Evolutionary conservation across 1,140 invertebrate genomes (phyloP), one percentile per base, ranked within the genome.

Genomic region (Cyclina sinensis): DNA sequence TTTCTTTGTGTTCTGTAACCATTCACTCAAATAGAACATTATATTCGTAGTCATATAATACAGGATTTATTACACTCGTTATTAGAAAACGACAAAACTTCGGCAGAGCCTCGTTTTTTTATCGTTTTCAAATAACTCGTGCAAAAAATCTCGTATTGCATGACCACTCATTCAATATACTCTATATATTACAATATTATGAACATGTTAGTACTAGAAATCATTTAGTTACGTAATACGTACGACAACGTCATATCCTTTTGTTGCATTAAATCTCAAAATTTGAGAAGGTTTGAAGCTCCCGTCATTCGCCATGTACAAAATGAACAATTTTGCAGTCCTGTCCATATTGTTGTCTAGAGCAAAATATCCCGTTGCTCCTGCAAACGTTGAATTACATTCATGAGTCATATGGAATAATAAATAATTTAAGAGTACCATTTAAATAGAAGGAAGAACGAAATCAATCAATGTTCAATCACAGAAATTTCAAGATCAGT

Each of bases 261-360:
- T 21, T 57, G 70, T n/a, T 54, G 43, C 16, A 35, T 76, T 78
- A 48, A 86, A 86, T n/a, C 39, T 39, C 1, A 86, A 51, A 14
- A 73, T 76, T n/a, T 86, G 68, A n/a, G 65, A 48, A 0, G 84
- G 84, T 46, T 62, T 62, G 37, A 86, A 86, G 5, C n/a, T 78
- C n/a, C 84, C 84, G 37, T 27, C 37, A 18, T 16, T 12, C 30
- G 30, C 84, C 84, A 86, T 78, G 21, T 48, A 57, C 37, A 86
- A n/a, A 3, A 86, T 48, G 48, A 78, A 86, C 35, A 74, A 11
- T 74, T 86, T 86, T 11, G 73, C 84, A 30, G n/a, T 30, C 43
- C 84, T 76, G 24, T 73, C 84, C 16, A 59, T 18, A 7, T 86
- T 43, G 24, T 76, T n/a, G 46, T 78, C 78, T 12, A 86, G 27